These are phyloP conservation scores for Phalloptychus januarius DNA, from an alignment of 2,797 vertebrate genomes.

Conservation along the genomic window DNA sequence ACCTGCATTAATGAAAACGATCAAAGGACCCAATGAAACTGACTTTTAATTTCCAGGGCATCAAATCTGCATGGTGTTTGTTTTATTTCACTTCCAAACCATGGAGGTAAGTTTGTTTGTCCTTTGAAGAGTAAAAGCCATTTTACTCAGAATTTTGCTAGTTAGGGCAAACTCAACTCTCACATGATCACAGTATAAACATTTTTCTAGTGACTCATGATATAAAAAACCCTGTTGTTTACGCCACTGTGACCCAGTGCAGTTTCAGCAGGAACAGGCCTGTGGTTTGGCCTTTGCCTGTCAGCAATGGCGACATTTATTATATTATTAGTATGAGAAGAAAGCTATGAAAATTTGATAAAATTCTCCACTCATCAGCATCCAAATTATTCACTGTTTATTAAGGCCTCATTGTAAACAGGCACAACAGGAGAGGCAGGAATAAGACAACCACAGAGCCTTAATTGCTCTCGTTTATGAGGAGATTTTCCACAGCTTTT, in stretches of 20 bases:
- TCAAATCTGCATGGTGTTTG: not conserved
- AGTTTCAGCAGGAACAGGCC: slow-evolving; percentile 14
- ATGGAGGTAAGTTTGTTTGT: not conserved
- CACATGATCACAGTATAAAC: not conserved
- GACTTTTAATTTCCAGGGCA: no score
- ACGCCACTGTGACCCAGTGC: not conserved
- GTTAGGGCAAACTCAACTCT: not conserved
- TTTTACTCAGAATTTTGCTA: not conserved
- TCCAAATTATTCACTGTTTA: slow-evolving; percentile 41
- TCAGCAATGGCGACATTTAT: slow-evolving; percentile 41
- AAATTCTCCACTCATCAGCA: slow-evolving; percentile 63
- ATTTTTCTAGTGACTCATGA: slow-evolving; percentile 1
- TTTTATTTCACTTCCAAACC: not conserved
- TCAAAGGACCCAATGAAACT: not conserved
- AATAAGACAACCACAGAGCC: slow-evolving; percentile 53
- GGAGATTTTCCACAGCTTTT: slow-evolving; percentile 59
- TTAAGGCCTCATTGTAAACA: slow-evolving; percentile 60
- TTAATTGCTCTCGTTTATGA: slow-evolving; percentile 60
- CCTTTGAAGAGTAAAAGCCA: not conserved
- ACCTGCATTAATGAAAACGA: not conserved
- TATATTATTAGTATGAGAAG: slow-evolving; percentile 37
- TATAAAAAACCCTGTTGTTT: not conserved
- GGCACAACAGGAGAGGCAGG: slow-evolving; percentile 52
- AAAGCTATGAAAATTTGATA: slow-evolving; percentile 47
- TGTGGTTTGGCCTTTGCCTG: slow-evolving; percentile 40